Conservation (phyloP, 2,888 invertebrate genomes). For the Chouioia cunea region DNA sequence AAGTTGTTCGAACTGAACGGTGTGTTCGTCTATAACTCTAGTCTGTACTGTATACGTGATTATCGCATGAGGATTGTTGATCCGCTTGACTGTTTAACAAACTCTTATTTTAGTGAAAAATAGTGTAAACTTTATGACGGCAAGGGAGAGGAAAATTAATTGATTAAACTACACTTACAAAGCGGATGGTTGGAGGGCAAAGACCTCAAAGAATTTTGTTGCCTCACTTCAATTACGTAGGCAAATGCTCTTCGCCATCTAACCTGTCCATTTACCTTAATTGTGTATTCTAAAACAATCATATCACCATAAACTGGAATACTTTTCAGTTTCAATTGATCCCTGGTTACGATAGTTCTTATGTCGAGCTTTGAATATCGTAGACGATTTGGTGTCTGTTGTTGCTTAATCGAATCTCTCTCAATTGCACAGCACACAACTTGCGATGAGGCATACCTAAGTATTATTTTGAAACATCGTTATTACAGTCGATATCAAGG, state of each 20-base stretch:
- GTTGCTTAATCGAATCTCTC: constrained; percentile 34
- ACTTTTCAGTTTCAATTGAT: constrained; percentile 48
- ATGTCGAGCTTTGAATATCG: constrained; percentile 33
- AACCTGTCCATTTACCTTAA: constrained; percentile 24
- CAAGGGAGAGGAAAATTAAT: constrained; percentile 19
- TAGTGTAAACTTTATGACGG: background rate
- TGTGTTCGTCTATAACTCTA: constrained; percentile 52
- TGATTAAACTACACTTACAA: constrained; percentile 25
- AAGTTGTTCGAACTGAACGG: constrained; percentile 54
- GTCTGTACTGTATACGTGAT: constrained; percentile 59
- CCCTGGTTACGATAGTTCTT: constrained; percentile 55
- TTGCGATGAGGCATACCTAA: constrained; percentile 34
- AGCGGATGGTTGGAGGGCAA: constrained; percentile 22
- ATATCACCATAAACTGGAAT: constrained; percentile 61
- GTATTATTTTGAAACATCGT: constrained; percentile 5
- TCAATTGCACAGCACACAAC: constrained; percentile 32
- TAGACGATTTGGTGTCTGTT: constrained; percentile 40
- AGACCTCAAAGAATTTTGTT: constrained; percentile 39
- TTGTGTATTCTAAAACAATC: constrained; percentile 56
- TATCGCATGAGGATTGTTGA: constrained; percentile 53
- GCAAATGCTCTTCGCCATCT: constrained; percentile 44
- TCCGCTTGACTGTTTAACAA: constrained; percentile 49
- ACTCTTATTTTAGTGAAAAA: constrained; percentile 1
- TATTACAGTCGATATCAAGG: background rate
- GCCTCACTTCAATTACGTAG: constrained; percentile 38